Base-by-base conservation (phyloP, 2,113 vertebrate species). In the Seriola dumerili region DNA sequence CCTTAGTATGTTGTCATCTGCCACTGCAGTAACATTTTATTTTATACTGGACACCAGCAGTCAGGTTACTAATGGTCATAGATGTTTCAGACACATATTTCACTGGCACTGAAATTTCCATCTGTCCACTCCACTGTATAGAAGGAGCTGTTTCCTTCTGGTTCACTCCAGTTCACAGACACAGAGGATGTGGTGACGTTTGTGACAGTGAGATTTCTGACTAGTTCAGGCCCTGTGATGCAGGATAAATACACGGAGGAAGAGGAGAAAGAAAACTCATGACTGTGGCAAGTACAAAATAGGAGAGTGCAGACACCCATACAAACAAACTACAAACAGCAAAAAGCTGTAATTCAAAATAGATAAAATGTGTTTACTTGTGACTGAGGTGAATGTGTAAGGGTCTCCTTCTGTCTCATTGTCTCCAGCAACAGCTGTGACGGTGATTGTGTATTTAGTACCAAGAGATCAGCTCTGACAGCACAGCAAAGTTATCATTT, bases 401-500 rank as follows among this genome's bases (percentile, higher is more conserved):
- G 19, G 13, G 0, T 54, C 44, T 75, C 87, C 87, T 25, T 71
- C 19, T 23, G 85, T 76, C 5, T n/a, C 0, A 21, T 73, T 57
- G 63, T 83, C 77, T 68, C 63, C 40, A 2, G 52, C 83, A 29
- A 87, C 0, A 4, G 83, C 70, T 44, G 5, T 42, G 52, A 91
- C 12, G 23, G 4, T 44, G 63, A 88, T 55, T 25, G 38, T 84
- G 85, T 89, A 89, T 13, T 0, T 13, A 1, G 73, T 78, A 8
- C 83, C 87, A 52, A 52, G 87, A 50, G 3, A 34, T 72, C 54
- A 91, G 74, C 10, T 54, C 25, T 23, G 72, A 69, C 32, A 91
- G 25, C 52, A 29, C 42, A 21, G 75, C 32, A 38, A 1, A 64
- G 19, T 36, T 14, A 2, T 7, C 0, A 0, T 42, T 1, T 55